A percentile compares a stretch with the other conserved stretches of the same genome.
phyloP scores from a whole-genome alignment of 2,113 vertebrate genomes.

The Malurus melanocephalus region DNA sequence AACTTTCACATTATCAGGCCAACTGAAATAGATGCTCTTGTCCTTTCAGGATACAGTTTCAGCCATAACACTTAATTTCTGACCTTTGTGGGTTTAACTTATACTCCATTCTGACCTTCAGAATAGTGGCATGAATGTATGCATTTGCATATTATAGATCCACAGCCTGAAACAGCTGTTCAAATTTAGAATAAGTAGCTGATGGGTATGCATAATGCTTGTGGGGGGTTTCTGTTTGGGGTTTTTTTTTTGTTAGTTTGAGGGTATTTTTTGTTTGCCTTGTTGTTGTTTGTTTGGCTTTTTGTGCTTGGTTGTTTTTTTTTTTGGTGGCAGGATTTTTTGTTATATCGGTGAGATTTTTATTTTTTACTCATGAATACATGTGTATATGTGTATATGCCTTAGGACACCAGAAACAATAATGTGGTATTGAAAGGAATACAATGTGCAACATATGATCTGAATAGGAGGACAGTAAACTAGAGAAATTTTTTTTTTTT shows the following conservation, averaged over 20 bases:
- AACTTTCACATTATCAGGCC: conserved; percentile 32
- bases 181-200: neutral
- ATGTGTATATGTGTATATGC: neutral
- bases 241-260: neutral
- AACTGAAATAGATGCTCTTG: conserved; percentile 15
- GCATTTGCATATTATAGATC: conserved; percentile 24
- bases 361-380: neutral
- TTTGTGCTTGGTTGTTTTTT: neutral
- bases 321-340: neutral
- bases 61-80: conserved; percentile 39
- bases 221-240: neutral
- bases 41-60: conserved; percentile 35
- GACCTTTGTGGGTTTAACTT: conserved; percentile 34
- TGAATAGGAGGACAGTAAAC: neutral
- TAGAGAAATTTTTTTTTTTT: neutral
- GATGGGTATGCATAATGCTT: neutral
- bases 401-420: neutral
- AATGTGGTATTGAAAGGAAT: neutral
- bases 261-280: neutral
- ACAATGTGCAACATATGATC: neutral
- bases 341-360: neutral
- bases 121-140: neutral
- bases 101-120: conserved; percentile 18
- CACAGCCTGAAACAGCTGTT: neutral
- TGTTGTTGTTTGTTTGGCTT: neutral